Conservation (phyloP, 2,797 vertebrate species). For the Emys orbicularis region DNA sequence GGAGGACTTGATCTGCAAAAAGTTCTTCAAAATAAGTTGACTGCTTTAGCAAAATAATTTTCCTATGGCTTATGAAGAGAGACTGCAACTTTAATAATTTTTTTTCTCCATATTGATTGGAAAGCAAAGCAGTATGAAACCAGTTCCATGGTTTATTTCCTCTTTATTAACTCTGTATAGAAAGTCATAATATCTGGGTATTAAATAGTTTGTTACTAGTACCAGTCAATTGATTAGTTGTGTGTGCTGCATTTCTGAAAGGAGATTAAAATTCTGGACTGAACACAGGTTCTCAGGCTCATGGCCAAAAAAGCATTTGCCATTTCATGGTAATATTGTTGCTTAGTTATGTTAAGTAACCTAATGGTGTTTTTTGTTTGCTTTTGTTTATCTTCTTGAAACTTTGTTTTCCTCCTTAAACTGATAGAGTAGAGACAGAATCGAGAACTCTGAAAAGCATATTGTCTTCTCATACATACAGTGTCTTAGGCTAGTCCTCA, state of each 20-base stretch:
- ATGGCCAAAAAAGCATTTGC: not conserved
- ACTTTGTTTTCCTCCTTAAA: not conserved
- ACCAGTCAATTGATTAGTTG: not conserved
- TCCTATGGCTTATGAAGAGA: not conserved
- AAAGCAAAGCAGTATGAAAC: not conserved
- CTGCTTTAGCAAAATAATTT: not conserved
- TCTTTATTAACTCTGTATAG: not conserved
- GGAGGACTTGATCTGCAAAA: no score
- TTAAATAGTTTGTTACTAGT: not conserved
- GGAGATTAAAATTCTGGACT: not conserved
- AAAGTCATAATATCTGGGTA: not conserved
- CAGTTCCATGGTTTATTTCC: not conserved
- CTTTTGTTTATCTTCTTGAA: not conserved
- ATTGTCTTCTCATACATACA: not conserved
- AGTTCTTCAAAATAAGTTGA: not conserved
- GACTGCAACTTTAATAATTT: not conserved
- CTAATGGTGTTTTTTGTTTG: not conserved
- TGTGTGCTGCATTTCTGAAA: not conserved
- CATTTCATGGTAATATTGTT: not conserved
- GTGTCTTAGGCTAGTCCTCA: not conserved
- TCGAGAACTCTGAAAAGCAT: not conserved
- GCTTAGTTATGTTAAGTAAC: not conserved
- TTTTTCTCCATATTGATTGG: not conserved
- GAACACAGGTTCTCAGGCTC: not conserved
- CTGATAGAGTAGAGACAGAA: not conserved